These are phyloP conservation scores for Gymnocheta viridis DNA, from an alignment of 2,888 invertebrate species.

Conservation along the genomic window DNA sequence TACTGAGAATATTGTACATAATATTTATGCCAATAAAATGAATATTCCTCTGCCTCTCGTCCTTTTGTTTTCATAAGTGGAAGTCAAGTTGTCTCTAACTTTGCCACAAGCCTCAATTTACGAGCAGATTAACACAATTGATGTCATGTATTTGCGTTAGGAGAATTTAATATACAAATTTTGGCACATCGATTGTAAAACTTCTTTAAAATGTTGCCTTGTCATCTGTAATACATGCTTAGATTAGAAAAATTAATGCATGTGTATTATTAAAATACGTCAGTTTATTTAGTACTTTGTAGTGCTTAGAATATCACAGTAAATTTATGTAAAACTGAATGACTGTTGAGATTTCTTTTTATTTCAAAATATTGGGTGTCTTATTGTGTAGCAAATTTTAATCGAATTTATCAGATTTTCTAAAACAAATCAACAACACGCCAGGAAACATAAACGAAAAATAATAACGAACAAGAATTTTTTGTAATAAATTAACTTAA, in stretches of 20 bases:
- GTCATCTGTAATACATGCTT: not conserved
- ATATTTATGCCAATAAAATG: not conserved
- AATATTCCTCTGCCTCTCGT: not conserved
- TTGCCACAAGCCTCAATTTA: slow-evolving; percentile 63
- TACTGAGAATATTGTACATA: not conserved
- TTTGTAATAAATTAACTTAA: too few species aligned
- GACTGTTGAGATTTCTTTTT: not conserved
- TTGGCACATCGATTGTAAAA: not conserved
- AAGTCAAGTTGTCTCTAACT: slow-evolving; percentile 57
- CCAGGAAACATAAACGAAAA: too few species aligned
- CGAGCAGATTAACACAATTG: slow-evolving; percentile 62
- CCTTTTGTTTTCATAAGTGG: not conserved
- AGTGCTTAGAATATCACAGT: not conserved
- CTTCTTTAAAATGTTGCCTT: not conserved
- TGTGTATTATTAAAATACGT: too few species aligned
- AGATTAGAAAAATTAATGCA: too few species aligned
- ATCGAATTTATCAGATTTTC: too few species aligned
- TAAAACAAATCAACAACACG: too few species aligned
- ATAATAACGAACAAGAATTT: too few species aligned
- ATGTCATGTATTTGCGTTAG: slow-evolving; percentile 49
- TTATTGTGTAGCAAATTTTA: too few species aligned
- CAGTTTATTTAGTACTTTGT: too few species aligned
- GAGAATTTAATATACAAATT: slow-evolving; percentile 45
- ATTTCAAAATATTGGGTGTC: too few species aligned
- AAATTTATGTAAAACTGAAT: not conserved